These are phyloP conservation scores for Apis mellifera DNA, from an alignment of 1,140 invertebrate genomes.

Conservation along the genomic window DNA sequence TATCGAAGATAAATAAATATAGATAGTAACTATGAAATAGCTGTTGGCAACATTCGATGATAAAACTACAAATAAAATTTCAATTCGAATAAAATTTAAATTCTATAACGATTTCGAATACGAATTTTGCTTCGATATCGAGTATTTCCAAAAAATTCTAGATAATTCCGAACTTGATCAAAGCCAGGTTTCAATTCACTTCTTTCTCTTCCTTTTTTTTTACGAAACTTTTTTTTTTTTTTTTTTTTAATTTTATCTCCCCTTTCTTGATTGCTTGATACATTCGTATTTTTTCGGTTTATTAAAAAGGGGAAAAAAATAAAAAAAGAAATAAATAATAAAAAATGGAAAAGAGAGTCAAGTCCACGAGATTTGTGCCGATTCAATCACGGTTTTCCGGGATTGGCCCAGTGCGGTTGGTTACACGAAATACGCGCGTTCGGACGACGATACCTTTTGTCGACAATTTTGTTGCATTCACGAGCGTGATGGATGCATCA, in stretches of 20 bases:
- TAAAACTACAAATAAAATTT: too few species aligned
- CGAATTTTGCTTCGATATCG: not conserved
- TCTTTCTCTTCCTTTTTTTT: too few species aligned
- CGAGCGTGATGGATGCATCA: slow-evolving; percentile 8
- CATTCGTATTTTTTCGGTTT: not conserved
- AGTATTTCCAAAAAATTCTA: not conserved
- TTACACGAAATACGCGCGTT: not conserved
- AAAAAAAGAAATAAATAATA: not conserved
- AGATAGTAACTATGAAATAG: too few species aligned
- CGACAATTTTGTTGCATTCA: slow-evolving; percentile 13
- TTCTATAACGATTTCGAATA: too few species aligned
- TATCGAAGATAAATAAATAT: too few species aligned
- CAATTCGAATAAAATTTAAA: too few species aligned
- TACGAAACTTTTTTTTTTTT: too few species aligned
- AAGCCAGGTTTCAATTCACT: not conserved
- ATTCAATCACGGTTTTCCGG: not conserved
- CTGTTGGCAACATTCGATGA: too few species aligned
- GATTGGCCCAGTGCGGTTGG: not conserved
- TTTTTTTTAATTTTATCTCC: not conserved
- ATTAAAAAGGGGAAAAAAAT: not conserved
- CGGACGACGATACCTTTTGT: slow-evolving; percentile 1
- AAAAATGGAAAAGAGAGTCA: not conserved
- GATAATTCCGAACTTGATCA: not conserved
- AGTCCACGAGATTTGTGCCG: not conserved
- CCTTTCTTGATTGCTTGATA: not conserved